Evolutionary conservation across 2,888 invertebrate genomes (phyloP).

Genomic region (Sarcophaga subvicina): DNA sequence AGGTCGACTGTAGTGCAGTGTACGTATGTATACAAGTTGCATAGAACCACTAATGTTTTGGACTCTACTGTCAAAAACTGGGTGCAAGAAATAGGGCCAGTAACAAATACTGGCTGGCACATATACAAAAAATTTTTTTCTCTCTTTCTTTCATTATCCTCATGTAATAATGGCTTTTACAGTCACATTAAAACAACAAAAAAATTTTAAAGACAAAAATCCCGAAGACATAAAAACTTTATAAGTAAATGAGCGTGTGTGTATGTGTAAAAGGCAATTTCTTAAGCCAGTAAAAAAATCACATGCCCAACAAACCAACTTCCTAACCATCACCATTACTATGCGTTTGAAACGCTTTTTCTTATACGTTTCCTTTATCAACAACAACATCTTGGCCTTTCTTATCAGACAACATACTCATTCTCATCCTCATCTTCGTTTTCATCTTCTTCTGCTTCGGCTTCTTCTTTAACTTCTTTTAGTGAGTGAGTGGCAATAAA

Average conservation of each 20-base stretch:
- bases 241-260: background rate
- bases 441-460: slow-evolving; percentile 4
- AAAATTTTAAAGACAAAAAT: background rate
- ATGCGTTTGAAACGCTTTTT: background rate
- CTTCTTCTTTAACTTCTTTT: slow-evolving; percentile 19
- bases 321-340: too few relatives aligned
- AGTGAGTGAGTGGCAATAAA: slow-evolving; percentile 44
- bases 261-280: slow-evolving; percentile 19
- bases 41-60: background rate
- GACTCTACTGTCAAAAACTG: background rate
- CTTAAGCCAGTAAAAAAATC: background rate
- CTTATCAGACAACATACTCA: background rate
- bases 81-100: background rate
- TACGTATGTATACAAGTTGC: too few relatives aligned
- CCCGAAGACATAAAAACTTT: too few relatives aligned
- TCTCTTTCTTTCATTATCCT: background rate
- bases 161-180: slow-evolving; percentile 48
- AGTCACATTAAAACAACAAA: slow-evolving; percentile 22
- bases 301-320: too few relatives aligned
- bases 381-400: slow-evolving; percentile 2
- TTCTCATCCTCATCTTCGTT: background rate
- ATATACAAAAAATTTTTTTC: background rate
- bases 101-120: slow-evolving; percentile 20
- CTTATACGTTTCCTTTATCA: background rate
- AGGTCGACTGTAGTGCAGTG: background rate